Evolutionary conservation across 2,113 vertebrate genomes (phyloP), one percentile per base, ranked within the genome.

Genomic region (Anarrhichthys ocellatus): DNA sequence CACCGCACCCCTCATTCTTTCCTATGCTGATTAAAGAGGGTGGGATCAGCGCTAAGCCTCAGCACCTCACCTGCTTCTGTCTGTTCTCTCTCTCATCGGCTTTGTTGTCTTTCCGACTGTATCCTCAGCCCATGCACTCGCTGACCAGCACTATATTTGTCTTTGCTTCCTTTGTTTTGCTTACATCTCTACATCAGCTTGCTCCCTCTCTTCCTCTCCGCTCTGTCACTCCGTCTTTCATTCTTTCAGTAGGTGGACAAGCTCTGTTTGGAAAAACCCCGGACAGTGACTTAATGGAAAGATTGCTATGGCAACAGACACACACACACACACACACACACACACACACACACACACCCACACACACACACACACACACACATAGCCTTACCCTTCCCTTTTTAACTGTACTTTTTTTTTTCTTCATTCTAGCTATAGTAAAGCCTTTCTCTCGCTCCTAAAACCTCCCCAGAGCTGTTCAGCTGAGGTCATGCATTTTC

Each of bases 221-320:
- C 80, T 78, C 81, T 64, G 85, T 84, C 66, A 79, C 84, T 76
- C 75, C 9, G 65, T 72, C 87, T 76, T 83, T 87, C 72, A 50
- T 76, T 89, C 77, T 81, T 84, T 88, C 80, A 77, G 85, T 72
- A 84, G 78, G 73, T 82, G 83, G 88, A 87, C 81, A 32, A 74
- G 84, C 64, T 46, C 78, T 76, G 82, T 76, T 83, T 89, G 92
- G 91, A 88, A 92, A 92, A 92, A 91, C 67, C 84, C 80, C 62
- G 76, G 81, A 72, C 81, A 54, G 86, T 94, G 92, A 95, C 78
- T 92, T 88, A 85, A 93, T 93, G 92, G 92, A 94, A 93, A 92
- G 73, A 88, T 92, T 84, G 74, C 92, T 85, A 89, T 91, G 87
- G 94, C 76, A 92, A 95, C 93, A 92, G 90, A 91, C 89, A 85